Evolutionary conservation across 1,140 invertebrate genomes (phyloP), one percentile per base, ranked within the genome.

Genomic region (Drosophila subpulchrella): DNA sequence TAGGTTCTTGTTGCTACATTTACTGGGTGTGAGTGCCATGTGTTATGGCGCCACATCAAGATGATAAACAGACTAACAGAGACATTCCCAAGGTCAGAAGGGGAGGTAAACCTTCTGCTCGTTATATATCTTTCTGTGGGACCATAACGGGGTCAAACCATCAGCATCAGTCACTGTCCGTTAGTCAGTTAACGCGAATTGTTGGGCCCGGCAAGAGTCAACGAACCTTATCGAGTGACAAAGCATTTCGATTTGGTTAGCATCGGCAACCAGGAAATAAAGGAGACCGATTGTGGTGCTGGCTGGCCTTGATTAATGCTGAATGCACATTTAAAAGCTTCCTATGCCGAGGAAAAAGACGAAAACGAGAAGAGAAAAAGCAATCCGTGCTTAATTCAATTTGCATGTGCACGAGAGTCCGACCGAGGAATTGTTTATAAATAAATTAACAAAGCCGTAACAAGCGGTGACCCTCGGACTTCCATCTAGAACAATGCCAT

Each of bases 381-480:
- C 42, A 59, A 47, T 58, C 59, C 55, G 34, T 34, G 20, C 75
- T 83, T 89, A 89, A 88, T 88, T 88, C 80, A 88, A 88, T 88
- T 88, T 78, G 74, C 74, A 77, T 77, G 63, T 61, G 39, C 73
- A 55, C 39, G 39, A 76, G 58, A 46, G 41, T 30, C 53, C 60
- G 60, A 58, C 53, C 44, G 38, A 39, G 30, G 61, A 76, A 76
- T 77, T 68, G 56, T 75, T 81, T 78, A 82, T 79, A 79, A 88
- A 88, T 83, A 73, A 88, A 79, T 76, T 77, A 88, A 83, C 75
- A 84, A 77, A 84, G 79, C 75, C 66, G 46, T 61, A 66, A 66
- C 62, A 76, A 71, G 56, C 67, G 55, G 51, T 46, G 65, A 50
- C 62, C 47, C 66, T 70, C 47, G 67, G 60, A 56, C 57, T 47